phyloP scores from a whole-genome alignment of 2,113 vertebrate genomes.

The Calidris pugnax region DNA sequence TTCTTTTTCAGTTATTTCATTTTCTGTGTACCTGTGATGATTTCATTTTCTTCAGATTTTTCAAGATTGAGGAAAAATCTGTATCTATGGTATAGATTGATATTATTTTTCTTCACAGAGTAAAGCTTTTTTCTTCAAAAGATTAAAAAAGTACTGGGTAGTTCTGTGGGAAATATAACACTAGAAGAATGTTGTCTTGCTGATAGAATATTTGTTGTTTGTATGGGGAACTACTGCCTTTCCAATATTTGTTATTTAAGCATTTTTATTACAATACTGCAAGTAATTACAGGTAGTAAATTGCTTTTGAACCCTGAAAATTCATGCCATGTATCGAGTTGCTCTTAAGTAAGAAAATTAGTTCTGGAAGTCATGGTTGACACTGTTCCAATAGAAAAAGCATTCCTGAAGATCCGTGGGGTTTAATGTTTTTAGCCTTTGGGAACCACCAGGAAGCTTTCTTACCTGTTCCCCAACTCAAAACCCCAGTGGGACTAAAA shows the following conservation, averaged over 20 bases:
- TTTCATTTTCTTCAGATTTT: background rate
- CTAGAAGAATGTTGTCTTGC: background rate
- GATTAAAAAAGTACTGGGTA: background rate
- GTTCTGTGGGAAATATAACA: background rate
- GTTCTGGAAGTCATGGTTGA: background rate
- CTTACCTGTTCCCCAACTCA: background rate
- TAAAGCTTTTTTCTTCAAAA: background rate
- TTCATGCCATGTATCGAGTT: background rate
- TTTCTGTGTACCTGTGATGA: background rate
- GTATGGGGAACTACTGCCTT: background rate
- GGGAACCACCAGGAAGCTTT: background rate
- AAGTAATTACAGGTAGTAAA: background rate
- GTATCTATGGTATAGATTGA: background rate
- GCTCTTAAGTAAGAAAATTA: background rate
- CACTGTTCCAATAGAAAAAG: background rate
- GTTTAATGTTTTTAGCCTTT: background rate
- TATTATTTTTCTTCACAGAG: background rate
- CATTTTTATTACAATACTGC: background rate
- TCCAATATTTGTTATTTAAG: background rate
- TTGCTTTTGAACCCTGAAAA: conserved; percentile 18
- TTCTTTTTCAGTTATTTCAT: background rate
- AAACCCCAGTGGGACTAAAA: background rate
- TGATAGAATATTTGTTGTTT: background rate
- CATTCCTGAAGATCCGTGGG: background rate
- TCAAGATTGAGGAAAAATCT: background rate